Evolutionary conservation across 2,888 invertebrate species (phyloP), one percentile per base, ranked within the genome.

Genomic region (Andrena bicolor): DNA sequence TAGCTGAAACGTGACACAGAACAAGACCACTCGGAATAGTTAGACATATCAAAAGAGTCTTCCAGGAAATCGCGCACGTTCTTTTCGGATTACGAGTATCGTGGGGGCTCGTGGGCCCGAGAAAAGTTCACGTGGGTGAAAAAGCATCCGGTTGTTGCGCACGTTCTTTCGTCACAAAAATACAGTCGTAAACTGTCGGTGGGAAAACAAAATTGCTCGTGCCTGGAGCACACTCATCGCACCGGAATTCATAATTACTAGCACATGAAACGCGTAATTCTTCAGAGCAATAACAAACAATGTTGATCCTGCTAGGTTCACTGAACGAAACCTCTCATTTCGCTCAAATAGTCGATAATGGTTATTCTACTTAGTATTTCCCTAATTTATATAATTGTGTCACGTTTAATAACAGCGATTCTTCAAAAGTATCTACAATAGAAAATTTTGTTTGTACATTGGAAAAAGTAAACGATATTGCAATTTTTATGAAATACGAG

Each of bases 201-300:
- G 20, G 73, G 65, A 71, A 83, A 83, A 82, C 73, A 77, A 70
- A 61, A 82, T 82, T 70, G 30, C 53, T 56, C 20, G 5, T 10
- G 35, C 66, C 23, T 13, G 20, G 10, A 13, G 63, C 4, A 51
- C 51, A 61, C 51, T 77, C 82, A 72, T 41, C 69, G 13, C 16
- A 7, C 0, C 58, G 66, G 77, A 83, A 82, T 81, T 76, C 71
- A 32, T 72, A 82, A 82, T 82, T 76, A 69, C 66, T 68, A 70
- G 48, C 76, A 66, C 49, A 58, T 60, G 82, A 76, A 70, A 72
- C 63, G 49, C 80, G 30, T 80, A 61, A 71, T 48, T 80, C 70
- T 13, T 30, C 51, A 49, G 4, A 60, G 48, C 8, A 26, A 78
- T 66, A 71, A 80, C 53, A 72, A 66, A 72, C 80, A 68, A 49